Percentiles rank a stretch among this genome's conserved stretches.
Evolutionary conservation across 2,113 vertebrate species (phyloP).

Genomic region (Macrotus californicus): DNA sequence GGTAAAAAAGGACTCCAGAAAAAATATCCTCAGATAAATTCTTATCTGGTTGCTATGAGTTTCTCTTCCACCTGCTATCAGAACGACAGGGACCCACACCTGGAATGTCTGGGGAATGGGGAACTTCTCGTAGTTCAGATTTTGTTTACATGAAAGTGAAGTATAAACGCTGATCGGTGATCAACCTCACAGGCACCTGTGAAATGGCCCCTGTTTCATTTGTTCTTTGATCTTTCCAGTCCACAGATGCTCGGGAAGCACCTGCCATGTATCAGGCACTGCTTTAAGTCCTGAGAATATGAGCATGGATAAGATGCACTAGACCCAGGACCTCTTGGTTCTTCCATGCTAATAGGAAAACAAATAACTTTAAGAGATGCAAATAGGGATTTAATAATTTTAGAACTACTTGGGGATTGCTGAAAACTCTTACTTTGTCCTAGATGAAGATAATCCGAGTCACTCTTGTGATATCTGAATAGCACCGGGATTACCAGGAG

Average conservation of each 20-base stretch:
- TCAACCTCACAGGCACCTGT: rapidly evolving
- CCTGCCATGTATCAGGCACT: rapidly evolving
- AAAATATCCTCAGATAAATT: neutral
- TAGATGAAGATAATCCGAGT: neutral
- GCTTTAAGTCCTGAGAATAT: neutral
- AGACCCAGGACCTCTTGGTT: rapidly evolving
- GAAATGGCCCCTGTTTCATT: rapidly evolving
- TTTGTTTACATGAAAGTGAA: neutral
- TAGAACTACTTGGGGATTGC: neutral
- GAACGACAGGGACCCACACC: too few relatives aligned
- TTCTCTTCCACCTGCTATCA: neutral
- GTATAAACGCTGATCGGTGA: neutral
- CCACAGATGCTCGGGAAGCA: neutral
- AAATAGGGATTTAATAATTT: neutral
- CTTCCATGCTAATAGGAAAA: neutral
- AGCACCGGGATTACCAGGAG: neutral
- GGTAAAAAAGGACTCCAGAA: neutral
- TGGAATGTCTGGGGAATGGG: too few relatives aligned
- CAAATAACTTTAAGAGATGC: neutral
- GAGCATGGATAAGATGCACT: neutral
- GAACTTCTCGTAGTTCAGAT: neutral
- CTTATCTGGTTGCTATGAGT: neutral
- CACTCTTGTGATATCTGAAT: neutral
- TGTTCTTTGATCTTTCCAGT: neutral
- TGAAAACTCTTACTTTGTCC: neutral